Base-by-base conservation (phyloP, 2,113 vertebrate genomes). In the Phyllostomus discolor region DNA sequence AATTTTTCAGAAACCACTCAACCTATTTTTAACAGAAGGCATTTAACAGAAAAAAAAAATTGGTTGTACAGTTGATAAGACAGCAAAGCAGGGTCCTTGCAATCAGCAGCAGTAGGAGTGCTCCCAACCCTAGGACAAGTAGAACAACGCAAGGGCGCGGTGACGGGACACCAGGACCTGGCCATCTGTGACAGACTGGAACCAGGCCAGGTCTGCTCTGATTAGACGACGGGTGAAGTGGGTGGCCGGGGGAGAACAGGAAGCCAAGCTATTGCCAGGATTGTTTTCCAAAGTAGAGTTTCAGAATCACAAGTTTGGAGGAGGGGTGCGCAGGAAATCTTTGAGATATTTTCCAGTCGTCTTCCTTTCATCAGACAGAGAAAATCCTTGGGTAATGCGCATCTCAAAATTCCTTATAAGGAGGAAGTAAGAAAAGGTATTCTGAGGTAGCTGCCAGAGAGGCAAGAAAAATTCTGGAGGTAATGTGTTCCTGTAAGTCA, bases 1-100 rank as follows among this genome's bases (percentile, higher is more conserved):
- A 91, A 91, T 59, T 24, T 38, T 91, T 88, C 41, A 90, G 67
- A 64, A 73, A 54, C 12, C 4, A 22, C 38, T 92, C 69, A 52
- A 94, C 26, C 41, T 90, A 24, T 3, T 35, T 28, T 92, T 17
- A 80, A 66, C 2, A 11, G 33, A 85, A 66, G 28, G 7, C 28
- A 38, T 66, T 87, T 66, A 52, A 46, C 26, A 91, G 7, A 3
- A 50, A 38, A 66, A 59, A n/a, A 72, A 93, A 93, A 33, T 4
- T 28, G 2, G 7, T 48, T 76, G 35, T 35, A 12, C 3, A 22
- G n/a, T 79, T 57, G 19, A 15, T 22, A 62, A 86, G 57, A 81
- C n/a, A 66, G 12, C 3, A 43, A 95, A 82, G 66, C 11, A 52
- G 14, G 7, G 8, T 88, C 52, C 70, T 75, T 91, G 72, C 46